phyloP scores from a whole-genome alignment of 2,113 vertebrate genomes.

The Tautogolabrus adspersus region DNA sequence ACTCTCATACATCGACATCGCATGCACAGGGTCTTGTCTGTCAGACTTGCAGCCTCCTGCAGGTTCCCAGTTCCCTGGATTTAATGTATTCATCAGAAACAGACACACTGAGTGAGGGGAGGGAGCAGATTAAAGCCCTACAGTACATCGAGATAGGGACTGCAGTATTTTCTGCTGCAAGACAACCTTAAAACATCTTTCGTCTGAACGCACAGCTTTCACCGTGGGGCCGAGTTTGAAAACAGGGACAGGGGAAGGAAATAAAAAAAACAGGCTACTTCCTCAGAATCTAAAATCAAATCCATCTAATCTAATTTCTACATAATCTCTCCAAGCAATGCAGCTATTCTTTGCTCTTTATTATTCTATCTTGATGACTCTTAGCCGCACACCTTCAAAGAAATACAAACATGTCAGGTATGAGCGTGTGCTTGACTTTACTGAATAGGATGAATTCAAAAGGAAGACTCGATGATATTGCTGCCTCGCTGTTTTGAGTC shows the following conservation, averaged over 20 bases:
- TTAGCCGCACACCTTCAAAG: neutral
- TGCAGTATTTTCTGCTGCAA: constrained; percentile 70
- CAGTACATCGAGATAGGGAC: constrained; percentile 67
- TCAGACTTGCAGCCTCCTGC: constrained; percentile 59
- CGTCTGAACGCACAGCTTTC: constrained; percentile 44
- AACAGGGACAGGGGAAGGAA: constrained; percentile 16
- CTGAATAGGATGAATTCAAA: constrained; percentile 57
- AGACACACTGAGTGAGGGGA: constrained; percentile 54
- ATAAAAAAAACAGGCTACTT: constrained; percentile 34
- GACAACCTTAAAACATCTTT: constrained; percentile 61
- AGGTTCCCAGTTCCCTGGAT: constrained; percentile 47
- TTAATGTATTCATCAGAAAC: constrained; percentile 73
- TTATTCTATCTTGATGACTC: constrained; percentile 4
- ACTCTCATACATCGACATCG: neutral
- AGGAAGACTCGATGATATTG: constrained; percentile 79
- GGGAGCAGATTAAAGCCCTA: constrained; percentile 62
- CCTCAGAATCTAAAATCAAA: constrained; percentile 43
- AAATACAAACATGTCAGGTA: constrained; percentile 27
- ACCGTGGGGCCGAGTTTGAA: constrained; percentile 25
- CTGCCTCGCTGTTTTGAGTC: constrained; percentile 64
- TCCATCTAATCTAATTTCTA: constrained; percentile 37
- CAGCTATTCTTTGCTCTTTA: constrained; percentile 13
- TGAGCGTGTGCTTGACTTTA: constrained; percentile 39
- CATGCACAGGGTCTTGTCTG: constrained; percentile 25
- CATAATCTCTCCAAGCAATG: constrained; percentile 17